Evolutionary conservation across 2,888 invertebrate genomes (phyloP).

Genomic region (Diploptera punctata): DNA sequence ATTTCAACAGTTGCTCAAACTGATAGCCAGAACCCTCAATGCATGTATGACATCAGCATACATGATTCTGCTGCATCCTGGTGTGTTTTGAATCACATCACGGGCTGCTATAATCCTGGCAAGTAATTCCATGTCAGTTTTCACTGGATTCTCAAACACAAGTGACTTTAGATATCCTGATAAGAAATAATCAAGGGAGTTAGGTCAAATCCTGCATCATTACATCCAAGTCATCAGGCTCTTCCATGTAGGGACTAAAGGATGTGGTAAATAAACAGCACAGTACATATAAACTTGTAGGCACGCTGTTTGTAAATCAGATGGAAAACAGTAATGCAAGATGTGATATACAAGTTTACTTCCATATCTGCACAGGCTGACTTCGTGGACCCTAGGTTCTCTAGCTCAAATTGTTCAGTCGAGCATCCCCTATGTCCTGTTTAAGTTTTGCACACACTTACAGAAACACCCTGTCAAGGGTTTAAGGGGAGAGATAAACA

Average conservation of each 20-base stretch:
- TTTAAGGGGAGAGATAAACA: too few species aligned
- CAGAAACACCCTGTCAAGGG: neutral
- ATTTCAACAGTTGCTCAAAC: too few species aligned
- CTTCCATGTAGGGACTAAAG: neutral
- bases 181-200: neutral
- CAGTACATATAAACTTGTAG: neutral
- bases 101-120: neutral
- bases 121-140: neutral
- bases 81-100: neutral
- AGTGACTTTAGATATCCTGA: neutral
- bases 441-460: too few species aligned
- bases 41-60: too few species aligned
- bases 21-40: too few species aligned
- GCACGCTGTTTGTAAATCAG: neutral
- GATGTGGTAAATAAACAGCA: neutral
- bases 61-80: too few species aligned
- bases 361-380: neutral
- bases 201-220: neutral
- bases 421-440: neutral
- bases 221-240: neutral
- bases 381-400: neutral
- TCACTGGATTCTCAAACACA: neutral
- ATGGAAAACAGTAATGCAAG: neutral
- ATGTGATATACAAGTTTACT: neutral
- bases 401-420: neutral